phyloP scores from a whole-genome alignment of 1,140 invertebrate genomes.

The Caerostris darwini region DNA sequence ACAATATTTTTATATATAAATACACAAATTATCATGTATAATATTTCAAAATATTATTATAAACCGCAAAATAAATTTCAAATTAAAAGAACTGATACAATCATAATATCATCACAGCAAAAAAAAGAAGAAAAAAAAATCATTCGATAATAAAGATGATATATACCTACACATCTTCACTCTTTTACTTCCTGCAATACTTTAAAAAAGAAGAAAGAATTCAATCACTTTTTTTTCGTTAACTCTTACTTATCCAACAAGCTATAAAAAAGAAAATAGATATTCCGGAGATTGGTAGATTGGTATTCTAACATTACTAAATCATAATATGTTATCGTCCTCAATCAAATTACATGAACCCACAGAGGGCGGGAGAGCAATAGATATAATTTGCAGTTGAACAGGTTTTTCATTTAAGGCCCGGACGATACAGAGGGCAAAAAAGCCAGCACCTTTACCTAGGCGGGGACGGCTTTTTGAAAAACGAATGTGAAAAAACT shows the following conservation, averaged over 20 bases:
- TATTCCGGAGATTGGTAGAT: background rate
- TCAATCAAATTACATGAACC: constrained; percentile 67
- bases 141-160: constrained; percentile 22
- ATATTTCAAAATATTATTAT: too few species aligned
- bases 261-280: background rate
- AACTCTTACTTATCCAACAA: background rate
- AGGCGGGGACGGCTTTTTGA: background rate
- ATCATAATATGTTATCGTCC: constrained; percentile 60
- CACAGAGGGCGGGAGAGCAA: constrained; percentile 57
- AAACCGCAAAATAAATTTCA: too few species aligned
- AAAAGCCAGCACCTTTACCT: background rate
- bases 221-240: constrained; percentile 31
- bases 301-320: constrained; percentile 55
- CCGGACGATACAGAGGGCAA: background rate
- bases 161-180: background rate
- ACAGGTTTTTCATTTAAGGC: constrained; percentile 54
- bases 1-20: too few species aligned
- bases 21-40: too few species aligned
- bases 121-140: background rate
- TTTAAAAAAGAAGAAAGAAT: background rate
- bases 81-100: background rate
- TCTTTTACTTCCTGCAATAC: background rate
- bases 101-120: background rate
- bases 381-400: constrained; percentile 67
- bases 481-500: constrained; percentile 1